A percentile compares a stretch with the other conserved stretches of the same genome.
phyloP scores from a whole-genome alignment of 2,113 vertebrate genomes.

The Barbus barbus region DNA sequence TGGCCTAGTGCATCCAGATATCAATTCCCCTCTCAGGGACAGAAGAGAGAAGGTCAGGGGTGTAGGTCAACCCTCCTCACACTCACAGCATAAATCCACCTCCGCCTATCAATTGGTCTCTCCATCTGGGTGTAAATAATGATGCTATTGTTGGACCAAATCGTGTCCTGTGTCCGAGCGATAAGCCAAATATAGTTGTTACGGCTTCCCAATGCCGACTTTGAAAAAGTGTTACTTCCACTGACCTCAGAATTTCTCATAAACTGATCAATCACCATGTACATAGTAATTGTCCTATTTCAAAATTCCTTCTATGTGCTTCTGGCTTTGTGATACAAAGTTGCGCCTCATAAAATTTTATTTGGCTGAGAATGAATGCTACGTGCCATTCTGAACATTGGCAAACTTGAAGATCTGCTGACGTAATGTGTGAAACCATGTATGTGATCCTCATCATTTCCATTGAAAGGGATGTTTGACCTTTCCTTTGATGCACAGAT shows the following conservation, averaged over 20 bases:
- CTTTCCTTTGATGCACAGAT: conserved; percentile 40
- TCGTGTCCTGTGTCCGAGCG: conserved; percentile 68
- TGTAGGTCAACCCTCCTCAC: conserved; percentile 61
- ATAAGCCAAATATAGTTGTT: conserved; percentile 73
- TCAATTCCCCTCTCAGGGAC: conserved; percentile 54
- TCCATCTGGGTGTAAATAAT: conserved; percentile 74
- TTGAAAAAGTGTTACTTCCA: conserved; percentile 45
- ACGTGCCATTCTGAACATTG: not conserved
- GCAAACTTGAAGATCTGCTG: conserved; percentile 16
- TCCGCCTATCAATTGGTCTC: conserved; percentile 65
- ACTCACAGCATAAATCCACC: conserved; percentile 36
- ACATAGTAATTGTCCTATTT: conserved; percentile 17
- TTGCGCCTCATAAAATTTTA: not conserved
- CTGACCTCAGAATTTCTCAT: not conserved
- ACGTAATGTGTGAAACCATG: conserved; percentile 23
- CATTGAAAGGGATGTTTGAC: conserved; percentile 10
- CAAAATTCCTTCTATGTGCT: not conserved
- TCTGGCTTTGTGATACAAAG: conserved; percentile 21
- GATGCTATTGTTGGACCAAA: conserved; percentile 67
- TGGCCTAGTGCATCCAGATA: conserved; percentile 49
- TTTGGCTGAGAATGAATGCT: not conserved
- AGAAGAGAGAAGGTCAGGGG: conserved; percentile 61
- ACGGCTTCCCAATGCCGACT: conserved; percentile 17
- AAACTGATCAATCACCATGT: conserved; percentile 37
- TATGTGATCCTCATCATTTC: conserved; percentile 17